Conservation (phyloP, 1,140 invertebrate genomes). For the Myzus persicae region DNA sequence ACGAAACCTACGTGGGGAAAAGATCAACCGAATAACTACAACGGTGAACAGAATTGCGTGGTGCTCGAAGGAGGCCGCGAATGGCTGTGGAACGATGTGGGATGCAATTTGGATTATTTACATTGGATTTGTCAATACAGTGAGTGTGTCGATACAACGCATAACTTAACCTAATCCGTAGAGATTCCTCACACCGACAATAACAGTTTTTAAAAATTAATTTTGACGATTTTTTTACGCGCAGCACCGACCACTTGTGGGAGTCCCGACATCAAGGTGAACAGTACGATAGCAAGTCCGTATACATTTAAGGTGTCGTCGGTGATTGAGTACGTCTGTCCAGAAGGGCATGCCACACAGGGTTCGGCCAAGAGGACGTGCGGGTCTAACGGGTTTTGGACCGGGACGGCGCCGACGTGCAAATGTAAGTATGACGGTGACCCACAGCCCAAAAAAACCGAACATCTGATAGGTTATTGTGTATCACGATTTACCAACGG, state of each 20-base stretch:
- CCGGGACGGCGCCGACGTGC: slow-evolving; percentile 78
- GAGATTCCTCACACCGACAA: background rate
- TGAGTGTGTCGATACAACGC: slow-evolving; percentile 68
- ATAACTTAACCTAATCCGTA: background rate
- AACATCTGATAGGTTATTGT: background rate
- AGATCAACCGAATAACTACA: slow-evolving; percentile 95
- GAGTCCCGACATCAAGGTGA: slow-evolving; percentile 83
- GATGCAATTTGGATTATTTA: slow-evolving; percentile 89
- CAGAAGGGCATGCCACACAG: slow-evolving; percentile 82
- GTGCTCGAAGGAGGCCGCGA: slow-evolving; percentile 86
- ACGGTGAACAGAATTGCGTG: slow-evolving; percentile 92
- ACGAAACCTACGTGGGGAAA: slow-evolving; percentile 86
- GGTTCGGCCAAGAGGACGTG: slow-evolving; percentile 77
- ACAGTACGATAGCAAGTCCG: slow-evolving; percentile 78
- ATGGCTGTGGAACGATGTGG: slow-evolving; percentile 95
- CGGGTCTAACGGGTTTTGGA: slow-evolving; percentile 80
- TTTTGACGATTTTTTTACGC: slow-evolving; percentile 51
- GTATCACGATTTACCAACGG: background rate
- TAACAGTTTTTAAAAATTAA: slow-evolving; percentile 48
- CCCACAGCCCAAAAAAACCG: background rate
- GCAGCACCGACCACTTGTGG: slow-evolving; percentile 84
- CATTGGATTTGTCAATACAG: slow-evolving; percentile 93
- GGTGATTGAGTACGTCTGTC: slow-evolving; percentile 79
- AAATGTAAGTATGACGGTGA: slow-evolving; percentile 74
- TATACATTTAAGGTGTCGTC: slow-evolving; percentile 74